These are phyloP conservation scores for Craniophora ligustri DNA, from an alignment of 2,888 invertebrate species.

Conservation along the genomic window DNA sequence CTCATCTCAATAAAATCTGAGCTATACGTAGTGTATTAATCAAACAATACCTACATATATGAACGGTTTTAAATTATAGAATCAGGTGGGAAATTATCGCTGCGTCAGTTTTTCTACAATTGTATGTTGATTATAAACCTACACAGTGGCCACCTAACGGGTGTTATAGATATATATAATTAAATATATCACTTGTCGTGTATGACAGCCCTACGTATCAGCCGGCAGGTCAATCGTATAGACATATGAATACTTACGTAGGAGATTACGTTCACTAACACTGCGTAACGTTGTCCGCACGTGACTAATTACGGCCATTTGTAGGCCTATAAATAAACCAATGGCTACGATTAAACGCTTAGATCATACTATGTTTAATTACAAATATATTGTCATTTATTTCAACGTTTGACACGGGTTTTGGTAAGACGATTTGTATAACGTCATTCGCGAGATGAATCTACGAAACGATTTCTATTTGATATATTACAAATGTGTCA, in stretches of 20 bases:
- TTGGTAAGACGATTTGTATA: conserved; percentile 4
- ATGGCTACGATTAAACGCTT: conserved; percentile 35
- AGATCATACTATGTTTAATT: conserved; percentile 31
- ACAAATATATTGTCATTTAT: conserved; percentile 14
- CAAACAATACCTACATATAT: too few species aligned
- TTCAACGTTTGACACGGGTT: conserved; percentile 18
- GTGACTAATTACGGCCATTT: conserved; percentile 57
- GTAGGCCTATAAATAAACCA: conserved; percentile 62
- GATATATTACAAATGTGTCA: conserved; percentile 6
- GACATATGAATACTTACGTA: conserved; percentile 29
- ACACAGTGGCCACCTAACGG: too few species aligned
- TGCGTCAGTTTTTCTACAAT: background rate
- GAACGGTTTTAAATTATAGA: too few species aligned
- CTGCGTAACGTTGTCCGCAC: conserved; percentile 52
- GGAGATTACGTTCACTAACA: conserved; percentile 51
- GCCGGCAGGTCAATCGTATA: conserved; percentile 56
- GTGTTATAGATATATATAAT: background rate
- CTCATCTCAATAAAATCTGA: too few species aligned
- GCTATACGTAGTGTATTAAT: too few species aligned
- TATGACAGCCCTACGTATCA: conserved; percentile 47
- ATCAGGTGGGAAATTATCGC: too few species aligned
- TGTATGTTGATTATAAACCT: background rate
- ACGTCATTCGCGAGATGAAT: conserved; percentile 14
- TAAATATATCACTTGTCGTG: background rate
- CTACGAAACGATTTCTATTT: conserved; percentile 1